Evolutionary conservation across 64 coral and sea anemone species (phyloP).

Genomic region (Stichodactyla helianthus): DNA sequence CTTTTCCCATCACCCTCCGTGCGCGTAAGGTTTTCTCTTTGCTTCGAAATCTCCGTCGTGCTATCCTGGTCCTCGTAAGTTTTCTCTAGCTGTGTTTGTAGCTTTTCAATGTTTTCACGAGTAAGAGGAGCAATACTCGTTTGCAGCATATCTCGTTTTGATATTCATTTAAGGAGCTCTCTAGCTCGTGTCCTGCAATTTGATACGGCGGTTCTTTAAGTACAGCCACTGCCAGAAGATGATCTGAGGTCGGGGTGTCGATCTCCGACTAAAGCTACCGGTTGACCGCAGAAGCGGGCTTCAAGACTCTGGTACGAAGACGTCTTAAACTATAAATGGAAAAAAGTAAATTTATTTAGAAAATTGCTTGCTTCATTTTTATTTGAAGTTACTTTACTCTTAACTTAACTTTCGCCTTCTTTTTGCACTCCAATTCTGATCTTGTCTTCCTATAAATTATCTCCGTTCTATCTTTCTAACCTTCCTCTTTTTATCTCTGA

Average conservation of each 20-base stretch:
- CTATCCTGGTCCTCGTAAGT: background rate
- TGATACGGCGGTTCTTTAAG: background rate
- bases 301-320: too few species aligned
- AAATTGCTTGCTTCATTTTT: too few species aligned
- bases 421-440: too few species aligned
- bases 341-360: too few species aligned
- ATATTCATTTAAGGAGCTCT: background rate
- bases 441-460: too few species aligned
- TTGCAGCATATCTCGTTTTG: background rate
- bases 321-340: too few species aligned
- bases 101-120: constrained; percentile 40
- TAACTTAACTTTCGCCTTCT: too few species aligned
- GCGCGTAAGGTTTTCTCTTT: background rate
- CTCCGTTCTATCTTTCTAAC: too few species aligned
- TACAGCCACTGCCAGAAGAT: background rate
- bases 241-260: background rate
- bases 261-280: background rate
- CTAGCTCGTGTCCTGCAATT: background rate
- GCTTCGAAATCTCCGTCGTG: background rate
- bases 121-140: constrained; percentile 9
- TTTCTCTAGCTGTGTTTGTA: background rate
- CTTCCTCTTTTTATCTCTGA: too few species aligned
- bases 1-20: constrained; percentile 49
- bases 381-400: too few species aligned
- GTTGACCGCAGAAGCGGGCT: too few species aligned